phyloP scores from a whole-genome alignment of 64 coral and sea anemone species.

The Stichodactyla helianthus region DNA sequence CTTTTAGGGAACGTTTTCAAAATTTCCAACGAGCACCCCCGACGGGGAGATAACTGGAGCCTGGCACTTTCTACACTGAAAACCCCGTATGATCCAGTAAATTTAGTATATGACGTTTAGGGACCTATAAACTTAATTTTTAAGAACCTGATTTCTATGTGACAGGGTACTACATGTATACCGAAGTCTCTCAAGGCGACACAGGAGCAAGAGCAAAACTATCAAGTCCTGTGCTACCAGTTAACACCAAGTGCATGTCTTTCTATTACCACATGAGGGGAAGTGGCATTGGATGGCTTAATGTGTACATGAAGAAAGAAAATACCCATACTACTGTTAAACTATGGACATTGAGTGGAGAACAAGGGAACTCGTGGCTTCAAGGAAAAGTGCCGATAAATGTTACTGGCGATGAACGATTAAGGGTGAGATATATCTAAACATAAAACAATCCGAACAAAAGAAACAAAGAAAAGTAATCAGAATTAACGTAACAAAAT shows the following conservation, averaged over 20 bases:
- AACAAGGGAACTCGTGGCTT: constrained; percentile 27
- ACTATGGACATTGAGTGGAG: constrained; percentile 15
- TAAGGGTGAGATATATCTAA: no score
- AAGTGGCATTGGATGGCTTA: constrained; percentile 71
- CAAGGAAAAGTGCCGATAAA: constrained; percentile 6
- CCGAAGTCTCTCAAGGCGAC: constrained; percentile 30
- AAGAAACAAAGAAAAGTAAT: no score
- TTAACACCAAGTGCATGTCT: constrained; percentile 66
- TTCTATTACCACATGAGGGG: constrained; percentile 94
- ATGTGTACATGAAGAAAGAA: constrained; percentile 53
- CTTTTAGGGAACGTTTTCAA: no score
- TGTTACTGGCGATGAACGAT: neutral
- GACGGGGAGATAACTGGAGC: no score
- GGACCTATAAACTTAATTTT: no score
- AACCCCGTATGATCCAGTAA: neutral
- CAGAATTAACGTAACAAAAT: no score
- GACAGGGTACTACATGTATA: constrained; percentile 73
- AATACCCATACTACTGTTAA: neutral
- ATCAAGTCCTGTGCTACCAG: constrained; percentile 8
- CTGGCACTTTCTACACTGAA: neutral
- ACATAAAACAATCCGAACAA: no score
- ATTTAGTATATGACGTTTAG: no score
- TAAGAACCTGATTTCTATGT: neutral
- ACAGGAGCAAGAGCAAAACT: constrained; percentile 51
- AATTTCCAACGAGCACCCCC: no score